A percentile compares a stretch with the other conserved stretches of the same genome.
These are phyloP conservation scores for Ormyrus labotus DNA, from an alignment of 2,888 invertebrate genomes.

Conservation along the genomic window DNA sequence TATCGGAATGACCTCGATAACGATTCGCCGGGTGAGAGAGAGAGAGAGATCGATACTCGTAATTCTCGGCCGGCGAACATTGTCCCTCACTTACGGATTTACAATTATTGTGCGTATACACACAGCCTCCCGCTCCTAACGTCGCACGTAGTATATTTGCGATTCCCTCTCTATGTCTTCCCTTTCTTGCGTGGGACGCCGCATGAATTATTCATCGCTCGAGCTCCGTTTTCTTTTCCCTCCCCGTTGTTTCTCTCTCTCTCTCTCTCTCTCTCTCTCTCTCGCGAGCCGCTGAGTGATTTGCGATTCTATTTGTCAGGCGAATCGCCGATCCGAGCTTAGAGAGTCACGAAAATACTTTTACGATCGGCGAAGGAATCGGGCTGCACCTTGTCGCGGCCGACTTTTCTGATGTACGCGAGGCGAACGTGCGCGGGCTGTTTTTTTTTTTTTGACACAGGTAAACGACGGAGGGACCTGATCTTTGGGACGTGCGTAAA, in stretches of 20 bases:
- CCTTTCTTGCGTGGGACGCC: slow-evolving; percentile 28
- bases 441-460: no score
- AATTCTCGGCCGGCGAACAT: slow-evolving; percentile 59
- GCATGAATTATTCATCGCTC: slow-evolving; percentile 55
- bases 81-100: slow-evolving; percentile 50
- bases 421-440: no score
- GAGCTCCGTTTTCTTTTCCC: not conserved
- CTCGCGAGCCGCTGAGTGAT: slow-evolving; percentile 52
- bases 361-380: slow-evolving; percentile 7
- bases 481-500: not conserved
- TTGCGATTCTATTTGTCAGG: slow-evolving; percentile 62
- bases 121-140: not conserved
- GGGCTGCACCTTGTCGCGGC: slow-evolving; percentile 11
- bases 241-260: not conserved
- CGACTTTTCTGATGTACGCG: slow-evolving; percentile 17
- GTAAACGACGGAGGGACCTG: no score
- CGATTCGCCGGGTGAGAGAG: slow-evolving; percentile 55
- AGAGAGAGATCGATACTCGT: slow-evolving; percentile 60
- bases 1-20: slow-evolving; percentile 63
- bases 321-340: slow-evolving; percentile 34
- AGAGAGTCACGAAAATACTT: slow-evolving; percentile 43
- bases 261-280: not conserved
- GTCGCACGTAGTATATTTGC: slow-evolving; percentile 23
- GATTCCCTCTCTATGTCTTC: not conserved
- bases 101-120: slow-evolving; percentile 46